These are phyloP conservation scores for Parasteatoda lunata DNA, from an alignment of 2,888 invertebrate genomes.

Conservation along the genomic window DNA sequence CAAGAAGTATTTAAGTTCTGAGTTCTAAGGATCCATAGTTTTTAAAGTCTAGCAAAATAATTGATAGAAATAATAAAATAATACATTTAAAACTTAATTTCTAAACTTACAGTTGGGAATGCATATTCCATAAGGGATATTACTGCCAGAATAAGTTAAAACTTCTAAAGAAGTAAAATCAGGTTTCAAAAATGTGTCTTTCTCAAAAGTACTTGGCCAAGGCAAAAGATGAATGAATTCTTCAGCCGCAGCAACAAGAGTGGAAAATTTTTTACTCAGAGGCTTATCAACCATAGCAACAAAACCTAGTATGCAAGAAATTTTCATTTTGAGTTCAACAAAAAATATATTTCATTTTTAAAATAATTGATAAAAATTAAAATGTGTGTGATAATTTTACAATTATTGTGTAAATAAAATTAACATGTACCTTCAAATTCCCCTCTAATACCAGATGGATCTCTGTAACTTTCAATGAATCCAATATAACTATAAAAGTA, in stretches of 20 bases:
- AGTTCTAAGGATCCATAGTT: too few relatives aligned
- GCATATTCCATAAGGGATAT: conserved; percentile 97
- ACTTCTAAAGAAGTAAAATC: conserved; percentile 98
- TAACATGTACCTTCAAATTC: conserved; percentile 87
- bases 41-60: too few relatives aligned
- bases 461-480: conserved; percentile 93
- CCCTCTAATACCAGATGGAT: conserved; percentile 93
- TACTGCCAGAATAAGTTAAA: conserved; percentile 91
- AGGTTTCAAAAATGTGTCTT: conserved; percentile 89
- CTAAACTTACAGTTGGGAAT: conserved; percentile 92
- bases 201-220: conserved; percentile 89
- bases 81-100: too few relatives aligned
- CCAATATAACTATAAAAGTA: conserved; percentile 83
- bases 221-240: conserved; percentile 86
- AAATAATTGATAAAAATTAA: too few relatives aligned
- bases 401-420: background rate
- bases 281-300: conserved; percentile 96
- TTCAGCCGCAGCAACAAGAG: conserved; percentile 88
- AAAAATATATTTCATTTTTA: too few relatives aligned
- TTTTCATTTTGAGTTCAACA: background rate
- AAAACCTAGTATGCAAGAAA: conserved; percentile 78
- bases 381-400: too few relatives aligned
- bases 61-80: too few relatives aligned
- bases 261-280: conserved; percentile 90
- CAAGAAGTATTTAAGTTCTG: too few relatives aligned